These are phyloP conservation scores for Nyctibius grandis DNA, from an alignment of 2,797 vertebrate genomes.

Conservation along the genomic window DNA sequence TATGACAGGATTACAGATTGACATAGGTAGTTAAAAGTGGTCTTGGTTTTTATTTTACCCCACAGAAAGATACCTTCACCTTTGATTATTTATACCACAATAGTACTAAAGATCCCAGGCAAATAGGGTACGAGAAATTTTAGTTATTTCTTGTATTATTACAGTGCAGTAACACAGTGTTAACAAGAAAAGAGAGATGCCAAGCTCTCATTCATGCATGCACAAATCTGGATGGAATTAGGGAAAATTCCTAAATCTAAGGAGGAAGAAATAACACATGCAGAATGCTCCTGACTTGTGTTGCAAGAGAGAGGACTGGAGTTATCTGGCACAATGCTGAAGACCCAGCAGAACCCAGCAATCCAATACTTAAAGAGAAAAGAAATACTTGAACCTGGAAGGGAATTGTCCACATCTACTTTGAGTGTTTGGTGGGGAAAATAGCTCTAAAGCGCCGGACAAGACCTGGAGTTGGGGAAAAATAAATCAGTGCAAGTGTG, in stretches of 20 bases:
- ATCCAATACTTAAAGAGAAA: conserved; percentile 57
- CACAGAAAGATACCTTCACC: conserved; percentile 26
- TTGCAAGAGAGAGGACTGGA: conserved; percentile 4
- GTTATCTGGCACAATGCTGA: conserved; percentile 28
- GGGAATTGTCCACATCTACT: conserved; percentile 57
- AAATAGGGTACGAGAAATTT: neutral
- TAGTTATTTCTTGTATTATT: neutral
- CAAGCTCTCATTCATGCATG: conserved; percentile 39
- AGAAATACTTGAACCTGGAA: conserved; percentile 62
- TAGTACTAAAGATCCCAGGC: conserved; percentile 21
- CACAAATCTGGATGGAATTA: conserved; percentile 22
- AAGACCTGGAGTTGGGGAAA: conserved; percentile 65
- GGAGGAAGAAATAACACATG: conserved; percentile 22
- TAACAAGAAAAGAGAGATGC: conserved; percentile 12
- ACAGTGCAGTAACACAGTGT: neutral
- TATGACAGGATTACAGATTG: neutral
- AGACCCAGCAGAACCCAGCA: conserved; percentile 62
- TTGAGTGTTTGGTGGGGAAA: conserved; percentile 57
- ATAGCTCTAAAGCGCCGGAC: conserved; percentile 54
- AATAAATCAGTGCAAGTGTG: conserved; percentile 53
- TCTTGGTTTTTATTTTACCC: neutral
- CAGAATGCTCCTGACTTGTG: conserved; percentile 18
- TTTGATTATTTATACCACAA: conserved; percentile 9
- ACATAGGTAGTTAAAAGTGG: neutral
- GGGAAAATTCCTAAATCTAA: neutral